These are phyloP conservation scores for Anthopleura xanthogrammica DNA, from an alignment of 92 coral and sea anemone species.

Conservation along the genomic window DNA sequence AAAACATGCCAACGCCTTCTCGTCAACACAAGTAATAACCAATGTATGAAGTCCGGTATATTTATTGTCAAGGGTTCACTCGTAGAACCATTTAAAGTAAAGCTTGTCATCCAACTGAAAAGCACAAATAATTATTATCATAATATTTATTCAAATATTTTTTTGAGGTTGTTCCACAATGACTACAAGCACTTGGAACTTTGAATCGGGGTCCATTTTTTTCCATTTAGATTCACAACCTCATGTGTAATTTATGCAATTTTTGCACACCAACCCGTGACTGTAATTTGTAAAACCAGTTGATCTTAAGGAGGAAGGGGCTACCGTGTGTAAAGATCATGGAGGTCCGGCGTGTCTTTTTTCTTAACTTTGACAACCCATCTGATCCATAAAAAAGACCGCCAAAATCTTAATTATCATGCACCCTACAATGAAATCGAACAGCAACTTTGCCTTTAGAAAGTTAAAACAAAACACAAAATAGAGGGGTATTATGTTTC, in stretches of 20 bases:
- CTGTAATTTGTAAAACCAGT: conserved; percentile 19
- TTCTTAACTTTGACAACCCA: conserved; percentile 17
- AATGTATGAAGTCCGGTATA: not conserved
- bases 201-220: not conserved
- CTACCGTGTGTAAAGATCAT: not conserved
- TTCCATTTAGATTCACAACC: not conserved
- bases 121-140: conserved; percentile 1
- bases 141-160: conserved; percentile 12
- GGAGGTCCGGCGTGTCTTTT: conserved; percentile 18
- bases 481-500: conserved; percentile 9
- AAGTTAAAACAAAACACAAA: conserved; percentile 15
- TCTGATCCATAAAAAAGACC: not conserved
- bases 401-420: not conserved
- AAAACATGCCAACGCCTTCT: conserved; percentile 42
- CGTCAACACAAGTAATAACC: conserved; percentile 15
- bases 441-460: conserved; percentile 5
- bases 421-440: conserved; percentile 12
- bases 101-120: not conserved
- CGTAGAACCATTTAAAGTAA: conserved; percentile 12
- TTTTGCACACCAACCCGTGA: not conserved
- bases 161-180: not conserved
- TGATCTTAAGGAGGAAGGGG: conserved; percentile 17
- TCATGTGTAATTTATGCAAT: not conserved
- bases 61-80: conserved; percentile 22
- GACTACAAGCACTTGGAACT: not conserved